phyloP scores from a whole-genome alignment of 2,113 vertebrate species.

The Micronisus gabar region DNA sequence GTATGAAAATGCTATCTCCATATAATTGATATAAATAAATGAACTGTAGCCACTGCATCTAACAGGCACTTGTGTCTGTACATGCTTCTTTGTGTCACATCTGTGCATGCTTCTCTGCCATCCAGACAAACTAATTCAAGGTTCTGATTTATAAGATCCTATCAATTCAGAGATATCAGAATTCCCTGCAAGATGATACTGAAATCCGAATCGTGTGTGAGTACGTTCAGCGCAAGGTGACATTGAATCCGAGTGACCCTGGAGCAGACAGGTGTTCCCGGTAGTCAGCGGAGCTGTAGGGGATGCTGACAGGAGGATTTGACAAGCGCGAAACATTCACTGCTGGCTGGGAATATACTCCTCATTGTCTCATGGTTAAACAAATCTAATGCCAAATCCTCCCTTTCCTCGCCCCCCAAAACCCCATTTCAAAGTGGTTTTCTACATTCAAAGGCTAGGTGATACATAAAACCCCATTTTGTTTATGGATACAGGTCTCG shows the following conservation, averaged over 20 bases:
- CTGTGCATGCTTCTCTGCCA: neutral
- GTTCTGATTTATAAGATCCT: neutral
- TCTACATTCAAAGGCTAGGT: neutral
- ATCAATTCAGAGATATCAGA: neutral
- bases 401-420: neutral
- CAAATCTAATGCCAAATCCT: neutral
- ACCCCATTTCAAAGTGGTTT: neutral
- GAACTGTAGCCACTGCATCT: neutral
- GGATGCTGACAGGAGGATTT: constrained; percentile 2
- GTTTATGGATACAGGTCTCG: neutral
- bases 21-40: neutral
- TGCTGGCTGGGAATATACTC: neutral
- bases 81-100: neutral
- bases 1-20: neutral
- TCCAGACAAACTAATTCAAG: neutral
- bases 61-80: neutral
- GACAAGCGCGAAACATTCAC: neutral
- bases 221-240: neutral
- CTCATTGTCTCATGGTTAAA: neutral
- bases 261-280: neutral
- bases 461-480: neutral
- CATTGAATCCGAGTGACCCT: constrained; percentile 11
- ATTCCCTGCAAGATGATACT: neutral
- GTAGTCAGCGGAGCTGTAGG: neutral
- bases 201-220: neutral